Evolutionary conservation across 2,113 vertebrate species (phyloP).

Genomic region (Albula goreensis): DNA sequence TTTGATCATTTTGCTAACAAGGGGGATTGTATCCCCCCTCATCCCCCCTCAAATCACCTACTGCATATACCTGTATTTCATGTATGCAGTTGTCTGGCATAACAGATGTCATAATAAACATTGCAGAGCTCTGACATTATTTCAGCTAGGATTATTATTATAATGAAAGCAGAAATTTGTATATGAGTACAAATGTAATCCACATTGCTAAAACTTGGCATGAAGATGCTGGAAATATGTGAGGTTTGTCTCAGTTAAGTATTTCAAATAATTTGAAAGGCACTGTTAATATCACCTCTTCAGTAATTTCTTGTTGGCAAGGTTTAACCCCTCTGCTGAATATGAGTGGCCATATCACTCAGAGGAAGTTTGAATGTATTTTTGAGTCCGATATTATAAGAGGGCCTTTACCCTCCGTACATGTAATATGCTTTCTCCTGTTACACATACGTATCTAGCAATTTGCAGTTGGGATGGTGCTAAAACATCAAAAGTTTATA

Average conservation of each 20-base stretch:
- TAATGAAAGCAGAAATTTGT: conserved; percentile 60
- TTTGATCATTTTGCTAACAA: no score
- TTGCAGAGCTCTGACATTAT: conserved; percentile 29
- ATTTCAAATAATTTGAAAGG: background rate
- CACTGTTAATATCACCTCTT: background rate
- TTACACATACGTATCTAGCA: background rate
- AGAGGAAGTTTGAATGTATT: background rate
- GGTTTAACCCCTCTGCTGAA: background rate
- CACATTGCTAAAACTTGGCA: background rate
- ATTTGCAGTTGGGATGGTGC: background rate
- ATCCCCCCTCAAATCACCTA: no score
- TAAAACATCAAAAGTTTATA: background rate
- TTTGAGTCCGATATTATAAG: background rate
- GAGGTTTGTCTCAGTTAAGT: background rate
- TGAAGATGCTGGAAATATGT: no score
- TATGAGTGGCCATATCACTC: background rate
- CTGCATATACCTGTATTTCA: background rate
- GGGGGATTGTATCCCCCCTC: no score
- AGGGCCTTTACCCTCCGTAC: background rate
- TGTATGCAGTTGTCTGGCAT: conserved; percentile 38
- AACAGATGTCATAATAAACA: conserved; percentile 58
- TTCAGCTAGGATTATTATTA: conserved; percentile 50
- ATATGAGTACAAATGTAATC: conserved; percentile 40
- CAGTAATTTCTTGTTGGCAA: background rate
- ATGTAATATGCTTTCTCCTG: background rate